Evolutionary conservation across 2,888 invertebrate genomes (phyloP).

Genomic region (Orthosia incerta): DNA sequence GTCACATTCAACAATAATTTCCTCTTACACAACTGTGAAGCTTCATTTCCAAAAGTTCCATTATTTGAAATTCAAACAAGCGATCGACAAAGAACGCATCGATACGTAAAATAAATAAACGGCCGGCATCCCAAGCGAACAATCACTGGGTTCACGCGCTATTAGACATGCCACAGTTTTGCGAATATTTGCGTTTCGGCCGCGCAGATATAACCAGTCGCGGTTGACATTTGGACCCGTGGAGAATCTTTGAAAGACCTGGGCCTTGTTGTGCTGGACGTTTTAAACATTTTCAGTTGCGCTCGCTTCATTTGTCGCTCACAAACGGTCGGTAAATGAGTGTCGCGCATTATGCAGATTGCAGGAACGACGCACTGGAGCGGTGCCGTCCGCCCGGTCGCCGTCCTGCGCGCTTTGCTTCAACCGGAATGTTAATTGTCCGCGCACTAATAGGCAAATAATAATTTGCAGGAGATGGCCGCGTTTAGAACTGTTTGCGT

Average conservation of each 20-base stretch:
- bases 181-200: slow-evolving; percentile 79
- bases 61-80: slow-evolving; percentile 49
- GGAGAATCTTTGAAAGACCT: slow-evolving; percentile 61
- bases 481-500: slow-evolving; percentile 39
- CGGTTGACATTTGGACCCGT: slow-evolving; percentile 59
- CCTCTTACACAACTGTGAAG: slow-evolving; percentile 8
- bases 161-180: slow-evolving; percentile 78
- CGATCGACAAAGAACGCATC: slow-evolving; percentile 66
- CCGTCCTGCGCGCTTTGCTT: slow-evolving; percentile 66
- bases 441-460: slow-evolving; percentile 78
- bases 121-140: slow-evolving; percentile 74
- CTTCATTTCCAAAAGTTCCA: slow-evolving; percentile 40
- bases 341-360: slow-evolving; percentile 86
- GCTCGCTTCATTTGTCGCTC: slow-evolving; percentile 85
- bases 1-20: slow-evolving; percentile 14
- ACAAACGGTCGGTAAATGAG: slow-evolving; percentile 86
- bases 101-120: slow-evolving; percentile 77
- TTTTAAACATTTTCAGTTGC: slow-evolving; percentile 75
- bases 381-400: slow-evolving; percentile 63
- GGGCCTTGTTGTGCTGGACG: slow-evolving; percentile 71
- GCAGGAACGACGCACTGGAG: slow-evolving; percentile 76
- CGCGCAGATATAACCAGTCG: slow-evolving; percentile 65
- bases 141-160: slow-evolving; percentile 83
- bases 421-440: slow-evolving; percentile 76
- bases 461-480: slow-evolving; percentile 66